A percentile compares a stretch with the other conserved stretches of the same genome.
phyloP scores from a whole-genome alignment of 1,140 invertebrate genomes.

The Oppia nitens region DNA sequence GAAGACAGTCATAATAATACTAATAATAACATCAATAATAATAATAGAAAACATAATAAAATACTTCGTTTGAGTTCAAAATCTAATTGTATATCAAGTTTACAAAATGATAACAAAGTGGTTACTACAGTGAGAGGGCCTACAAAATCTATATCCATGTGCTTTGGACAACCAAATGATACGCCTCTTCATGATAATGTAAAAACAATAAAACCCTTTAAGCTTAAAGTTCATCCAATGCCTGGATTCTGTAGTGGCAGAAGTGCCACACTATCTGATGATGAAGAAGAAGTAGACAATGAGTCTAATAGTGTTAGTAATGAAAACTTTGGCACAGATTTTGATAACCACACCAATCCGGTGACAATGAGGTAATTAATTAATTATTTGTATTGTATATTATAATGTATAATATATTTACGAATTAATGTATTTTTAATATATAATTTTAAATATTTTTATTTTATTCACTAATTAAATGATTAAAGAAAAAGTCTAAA shows the following conservation, averaged over 20 bases:
- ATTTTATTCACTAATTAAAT: too few species aligned
- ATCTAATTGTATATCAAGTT: neutral
- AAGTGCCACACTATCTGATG: slow-evolving; percentile 16
- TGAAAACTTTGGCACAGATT: neutral
- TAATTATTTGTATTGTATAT: neutral
- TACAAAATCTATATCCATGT: slow-evolving; percentile 23
- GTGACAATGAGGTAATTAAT: neutral
- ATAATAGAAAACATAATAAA: neutral
- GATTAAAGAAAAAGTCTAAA: slow-evolving; percentile 14
- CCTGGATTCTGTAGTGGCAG: slow-evolving; percentile 18
- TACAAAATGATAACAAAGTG: neutral
- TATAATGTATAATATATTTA: neutral
- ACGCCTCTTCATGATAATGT: slow-evolving; percentile 3
- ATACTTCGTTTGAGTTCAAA: neutral
- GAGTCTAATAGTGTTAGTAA: neutral
- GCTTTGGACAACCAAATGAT: slow-evolving; percentile 17
- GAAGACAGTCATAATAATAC: slow-evolving; percentile 14
- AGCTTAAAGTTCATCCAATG: slow-evolving; percentile 21
- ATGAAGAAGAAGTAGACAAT: slow-evolving; percentile 19
- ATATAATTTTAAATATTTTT: too few species aligned
- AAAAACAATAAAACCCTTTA: slow-evolving; percentile 11
- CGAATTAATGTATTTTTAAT: too few species aligned
- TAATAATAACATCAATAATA: too few species aligned
- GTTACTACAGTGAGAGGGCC: slow-evolving; percentile 4
- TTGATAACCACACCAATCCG: neutral